phyloP scores from a whole-genome alignment of 2,113 vertebrate species.

The Tiliqua scincoides region DNA sequence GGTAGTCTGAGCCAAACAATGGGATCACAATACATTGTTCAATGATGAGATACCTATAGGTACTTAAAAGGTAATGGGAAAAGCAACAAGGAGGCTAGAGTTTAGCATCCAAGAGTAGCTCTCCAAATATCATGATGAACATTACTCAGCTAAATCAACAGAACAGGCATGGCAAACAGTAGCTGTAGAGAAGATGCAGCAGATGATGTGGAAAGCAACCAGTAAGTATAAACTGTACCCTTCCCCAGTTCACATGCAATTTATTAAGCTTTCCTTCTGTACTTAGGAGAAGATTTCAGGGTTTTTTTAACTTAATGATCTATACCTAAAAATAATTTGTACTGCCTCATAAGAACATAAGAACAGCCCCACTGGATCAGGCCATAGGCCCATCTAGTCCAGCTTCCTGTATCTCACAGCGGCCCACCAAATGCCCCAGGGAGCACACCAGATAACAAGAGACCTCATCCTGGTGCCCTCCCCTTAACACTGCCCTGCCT shows the following conservation, averaged over 20 bases:
- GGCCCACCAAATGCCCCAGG: too few species aligned
- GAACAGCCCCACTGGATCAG: too few species aligned
- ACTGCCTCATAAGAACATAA: too few species aligned
- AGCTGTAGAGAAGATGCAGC: not conserved
- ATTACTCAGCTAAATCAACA: not conserved
- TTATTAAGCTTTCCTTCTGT: not conserved
- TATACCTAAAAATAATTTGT: not conserved
- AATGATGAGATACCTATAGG: not conserved
- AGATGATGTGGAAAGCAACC: not conserved
- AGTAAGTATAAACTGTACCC: not conserved
- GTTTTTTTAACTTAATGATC: too few species aligned
- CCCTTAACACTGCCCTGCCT: too few species aligned
- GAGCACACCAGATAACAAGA: too few species aligned
- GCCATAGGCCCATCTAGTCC: too few species aligned
- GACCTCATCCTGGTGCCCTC: too few species aligned
- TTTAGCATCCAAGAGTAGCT: not conserved
- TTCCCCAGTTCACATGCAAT: not conserved
- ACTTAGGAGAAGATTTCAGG: too few species aligned
- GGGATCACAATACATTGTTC: conserved; percentile 6
- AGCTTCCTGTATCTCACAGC: too few species aligned
- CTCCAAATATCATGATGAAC: not conserved
- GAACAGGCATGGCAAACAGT: not conserved
- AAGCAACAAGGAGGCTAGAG: not conserved
- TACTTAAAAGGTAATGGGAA: not conserved
- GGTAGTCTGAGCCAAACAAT: not conserved